Percentiles rank a stretch among this genome's conserved stretches.
Evolutionary conservation across 2,113 vertebrate genomes (phyloP).

Genomic region (Argyrosomus japonicus): DNA sequence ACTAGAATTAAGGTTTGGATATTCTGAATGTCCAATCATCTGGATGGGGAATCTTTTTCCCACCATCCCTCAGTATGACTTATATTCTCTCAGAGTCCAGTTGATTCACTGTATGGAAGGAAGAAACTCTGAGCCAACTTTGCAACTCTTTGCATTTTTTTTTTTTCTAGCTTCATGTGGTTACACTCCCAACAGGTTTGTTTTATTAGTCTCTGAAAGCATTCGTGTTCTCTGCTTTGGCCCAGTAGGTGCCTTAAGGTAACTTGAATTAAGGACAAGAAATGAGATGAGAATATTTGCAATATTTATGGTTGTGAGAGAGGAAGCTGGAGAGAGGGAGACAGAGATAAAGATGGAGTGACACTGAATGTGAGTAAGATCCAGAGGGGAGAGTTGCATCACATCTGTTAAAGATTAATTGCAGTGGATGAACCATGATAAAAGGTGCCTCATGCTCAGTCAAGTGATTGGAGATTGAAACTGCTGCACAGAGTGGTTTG

Average conservation of each 20-base stretch:
- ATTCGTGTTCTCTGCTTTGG: slow-evolving; percentile 28
- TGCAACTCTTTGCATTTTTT: slow-evolving; percentile 11
- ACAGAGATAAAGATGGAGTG: slow-evolving; percentile 22
- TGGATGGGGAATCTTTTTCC: slow-evolving; percentile 7
- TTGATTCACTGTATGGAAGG: slow-evolving; percentile 14
- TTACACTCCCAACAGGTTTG: slow-evolving; percentile 16
- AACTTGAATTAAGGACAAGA: slow-evolving; percentile 46
- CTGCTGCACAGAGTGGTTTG: not conserved
- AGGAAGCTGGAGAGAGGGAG: slow-evolving; percentile 19
- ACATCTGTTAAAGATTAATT: slow-evolving; percentile 69
- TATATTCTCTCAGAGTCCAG: slow-evolving; percentile 34
- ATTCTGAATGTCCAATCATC: slow-evolving; percentile 59
- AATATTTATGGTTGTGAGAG: slow-evolving; percentile 32
- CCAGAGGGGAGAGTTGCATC: slow-evolving; percentile 29
- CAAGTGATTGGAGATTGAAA: slow-evolving; percentile 46
- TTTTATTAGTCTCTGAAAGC: slow-evolving; percentile 37
- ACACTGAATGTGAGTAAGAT: slow-evolving; percentile 19
- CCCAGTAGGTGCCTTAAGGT: slow-evolving; percentile 35
- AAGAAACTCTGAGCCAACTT: slow-evolving; percentile 20
- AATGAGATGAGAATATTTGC: slow-evolving; percentile 49
- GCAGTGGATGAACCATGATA: slow-evolving; percentile 55
- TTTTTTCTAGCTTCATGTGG: not conserved
- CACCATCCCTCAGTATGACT: slow-evolving; percentile 5
- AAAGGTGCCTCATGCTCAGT: slow-evolving; percentile 54
- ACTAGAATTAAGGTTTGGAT: slow-evolving; percentile 59